Percentiles rank a stretch among this genome's conserved stretches.
phyloP scores from a whole-genome alignment of 2,888 invertebrate genomes.

The Baronia brevicornis region DNA sequence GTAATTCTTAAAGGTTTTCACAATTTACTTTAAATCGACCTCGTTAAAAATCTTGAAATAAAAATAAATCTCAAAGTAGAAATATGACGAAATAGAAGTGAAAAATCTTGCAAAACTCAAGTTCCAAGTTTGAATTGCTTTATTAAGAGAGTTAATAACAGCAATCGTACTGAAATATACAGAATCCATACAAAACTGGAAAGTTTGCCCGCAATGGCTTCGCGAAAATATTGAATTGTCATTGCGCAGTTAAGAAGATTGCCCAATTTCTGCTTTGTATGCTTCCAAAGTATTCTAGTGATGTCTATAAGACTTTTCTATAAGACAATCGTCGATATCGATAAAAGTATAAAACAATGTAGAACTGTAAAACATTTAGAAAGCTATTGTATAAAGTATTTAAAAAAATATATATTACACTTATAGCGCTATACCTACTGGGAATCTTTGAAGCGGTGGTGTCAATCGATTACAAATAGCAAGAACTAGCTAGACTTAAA shows the following conservation, averaged over 20 bases:
- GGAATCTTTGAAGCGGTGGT: no score
- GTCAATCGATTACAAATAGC: no score
- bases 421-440: no score
- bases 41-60: no score
- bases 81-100: no score
- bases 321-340: constrained; percentile 7
- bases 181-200: constrained; percentile 12
- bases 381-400: no score
- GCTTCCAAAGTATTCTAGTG: constrained; percentile 33
- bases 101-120: constrained; percentile 2
- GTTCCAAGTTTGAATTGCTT: constrained; percentile 12
- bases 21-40: no score
- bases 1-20: no score
- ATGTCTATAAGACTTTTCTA: constrained; percentile 19
- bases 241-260: constrained; percentile 52
- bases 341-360: no score
- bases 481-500: no score
- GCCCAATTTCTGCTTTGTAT: constrained; percentile 50
- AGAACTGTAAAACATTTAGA: no score
- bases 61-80: constrained; percentile 3
- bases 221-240: constrained; percentile 53
- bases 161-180: constrained; percentile 5
- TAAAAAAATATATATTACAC: no score
- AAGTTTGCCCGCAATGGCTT: constrained; percentile 18
- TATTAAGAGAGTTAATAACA: constrained; percentile 12